Percentiles rank a stretch among this genome's conserved stretches.
These are phyloP conservation scores for Clostera curtula DNA, from an alignment of 2,888 invertebrate species.

Conservation along the genomic window DNA sequence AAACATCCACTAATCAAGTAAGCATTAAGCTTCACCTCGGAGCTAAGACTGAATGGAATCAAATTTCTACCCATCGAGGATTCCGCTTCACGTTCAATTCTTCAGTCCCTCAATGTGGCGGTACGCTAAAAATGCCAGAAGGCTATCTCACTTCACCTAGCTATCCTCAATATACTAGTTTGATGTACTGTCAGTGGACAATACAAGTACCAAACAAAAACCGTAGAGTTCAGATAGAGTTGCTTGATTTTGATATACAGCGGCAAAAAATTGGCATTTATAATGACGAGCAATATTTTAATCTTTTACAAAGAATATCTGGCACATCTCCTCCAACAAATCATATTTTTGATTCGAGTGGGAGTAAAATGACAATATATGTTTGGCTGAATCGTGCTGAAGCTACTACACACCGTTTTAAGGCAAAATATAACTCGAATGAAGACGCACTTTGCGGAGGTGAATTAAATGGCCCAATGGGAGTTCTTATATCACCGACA, in stretches of 20 bases:
- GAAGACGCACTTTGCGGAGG: conserved; percentile 66
- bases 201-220: conserved; percentile 45
- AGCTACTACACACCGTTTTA: conserved; percentile 78
- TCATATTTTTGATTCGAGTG: conserved; percentile 74
- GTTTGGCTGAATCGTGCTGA: conserved; percentile 71
- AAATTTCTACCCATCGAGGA: conserved; percentile 50
- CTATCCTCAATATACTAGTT: conserved; percentile 73
- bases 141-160: conserved; percentile 83
- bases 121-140: conserved; percentile 71
- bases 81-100: conserved; percentile 79
- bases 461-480: conserved; percentile 31
- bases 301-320: conserved; percentile 45
- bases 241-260: conserved; percentile 62
- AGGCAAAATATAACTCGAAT: conserved; percentile 78
- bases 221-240: conserved; percentile 63
- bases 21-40: conserved; percentile 44
- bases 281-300: conserved; percentile 67
- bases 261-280: conserved; percentile 54
- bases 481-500: conserved; percentile 39
- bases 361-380: conserved; percentile 77
- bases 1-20: conserved; percentile 49
- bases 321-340: conserved; percentile 19
- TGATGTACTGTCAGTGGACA: conserved; percentile 51
- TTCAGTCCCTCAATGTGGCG: conserved; percentile 78
- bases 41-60: conserved; percentile 39